These are phyloP conservation scores for Aphelinus atriplicis DNA, from an alignment of 1,140 invertebrate genomes.

Conservation along the genomic window DNA sequence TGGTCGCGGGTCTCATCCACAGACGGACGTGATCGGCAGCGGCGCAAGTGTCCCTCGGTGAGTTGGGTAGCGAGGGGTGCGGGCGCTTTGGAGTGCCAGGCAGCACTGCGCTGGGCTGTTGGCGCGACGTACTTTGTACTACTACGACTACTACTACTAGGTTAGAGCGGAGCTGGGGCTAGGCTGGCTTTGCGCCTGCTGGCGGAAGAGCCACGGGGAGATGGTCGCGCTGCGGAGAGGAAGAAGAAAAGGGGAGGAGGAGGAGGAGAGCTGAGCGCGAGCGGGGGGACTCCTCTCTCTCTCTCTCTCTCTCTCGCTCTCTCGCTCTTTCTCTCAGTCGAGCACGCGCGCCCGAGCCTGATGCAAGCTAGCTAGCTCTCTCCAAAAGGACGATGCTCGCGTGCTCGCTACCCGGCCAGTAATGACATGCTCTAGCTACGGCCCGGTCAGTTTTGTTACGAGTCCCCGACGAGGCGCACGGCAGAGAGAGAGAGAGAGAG, in stretches of 20 bases:
- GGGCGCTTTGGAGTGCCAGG: background rate
- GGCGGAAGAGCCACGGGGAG: conserved; percentile 1
- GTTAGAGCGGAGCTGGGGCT: conserved; percentile 41
- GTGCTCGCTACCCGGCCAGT: conserved; percentile 63
- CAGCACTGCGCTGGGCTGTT: conserved; percentile 15
- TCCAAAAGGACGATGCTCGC: conserved; percentile 57
- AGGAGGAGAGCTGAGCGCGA: conserved; percentile 48
- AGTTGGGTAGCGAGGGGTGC: too few species aligned
- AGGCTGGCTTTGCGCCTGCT: background rate
- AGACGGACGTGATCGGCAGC: background rate
- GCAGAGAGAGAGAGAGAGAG: conserved; percentile 56
- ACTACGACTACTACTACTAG: conserved; percentile 18
- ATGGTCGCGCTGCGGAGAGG: background rate
- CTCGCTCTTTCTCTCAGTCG: background rate
- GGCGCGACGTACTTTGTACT: conserved; percentile 30
- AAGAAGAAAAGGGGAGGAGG: conserved; percentile 33
- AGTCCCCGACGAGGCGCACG: conserved; percentile 39
- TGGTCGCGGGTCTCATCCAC: background rate
- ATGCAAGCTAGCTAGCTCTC: background rate
- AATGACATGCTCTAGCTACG: conserved; percentile 68
- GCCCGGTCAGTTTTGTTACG: conserved; percentile 67
- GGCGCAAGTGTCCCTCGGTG: background rate
- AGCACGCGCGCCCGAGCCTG: too few species aligned
- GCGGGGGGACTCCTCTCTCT: conserved; percentile 22
- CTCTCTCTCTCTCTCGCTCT: background rate